Evolutionary conservation across 2,888 invertebrate genomes (phyloP).

Genomic region (Boloria euphrosyne): DNA sequence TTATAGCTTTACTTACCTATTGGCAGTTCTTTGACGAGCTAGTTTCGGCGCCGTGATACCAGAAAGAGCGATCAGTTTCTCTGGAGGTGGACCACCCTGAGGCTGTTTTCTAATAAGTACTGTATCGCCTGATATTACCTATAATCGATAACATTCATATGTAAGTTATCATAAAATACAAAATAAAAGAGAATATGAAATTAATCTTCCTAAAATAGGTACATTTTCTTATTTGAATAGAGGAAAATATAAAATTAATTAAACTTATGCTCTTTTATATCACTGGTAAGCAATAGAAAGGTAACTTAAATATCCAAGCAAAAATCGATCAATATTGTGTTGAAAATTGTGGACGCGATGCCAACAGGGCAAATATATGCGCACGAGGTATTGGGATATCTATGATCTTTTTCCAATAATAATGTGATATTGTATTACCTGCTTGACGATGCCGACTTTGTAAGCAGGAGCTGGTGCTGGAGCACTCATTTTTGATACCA

Average conservation of each 20-base stretch:
- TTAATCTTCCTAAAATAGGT: background rate
- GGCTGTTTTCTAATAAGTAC: constrained; percentile 94
- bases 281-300: background rate
- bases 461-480: constrained; percentile 66
- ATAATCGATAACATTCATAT: constrained; percentile 26
- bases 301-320: background rate
- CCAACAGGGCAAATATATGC: constrained; percentile 74
- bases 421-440: constrained; percentile 64
- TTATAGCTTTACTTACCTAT: constrained; percentile 61
- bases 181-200: constrained; percentile 3
- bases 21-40: constrained; percentile 69
- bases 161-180: background rate
- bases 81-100: constrained; percentile 94
- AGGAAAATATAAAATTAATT: background rate
- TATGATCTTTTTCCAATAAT: constrained; percentile 45
- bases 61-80: constrained; percentile 94
- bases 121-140: constrained; percentile 98
- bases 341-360: constrained; percentile 51
- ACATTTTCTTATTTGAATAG: background rate
- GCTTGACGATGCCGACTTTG: constrained; percentile 75
- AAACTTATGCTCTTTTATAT: background rate
- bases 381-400: constrained; percentile 64
- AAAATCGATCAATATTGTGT: constrained; percentile 35
- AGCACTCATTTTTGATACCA: constrained; percentile 70
- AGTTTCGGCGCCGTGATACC: constrained; percentile 96